Evolutionary conservation across 2,113 vertebrate species (phyloP), one percentile per base, ranked within the genome.

Genomic region (Lanius collurio): DNA sequence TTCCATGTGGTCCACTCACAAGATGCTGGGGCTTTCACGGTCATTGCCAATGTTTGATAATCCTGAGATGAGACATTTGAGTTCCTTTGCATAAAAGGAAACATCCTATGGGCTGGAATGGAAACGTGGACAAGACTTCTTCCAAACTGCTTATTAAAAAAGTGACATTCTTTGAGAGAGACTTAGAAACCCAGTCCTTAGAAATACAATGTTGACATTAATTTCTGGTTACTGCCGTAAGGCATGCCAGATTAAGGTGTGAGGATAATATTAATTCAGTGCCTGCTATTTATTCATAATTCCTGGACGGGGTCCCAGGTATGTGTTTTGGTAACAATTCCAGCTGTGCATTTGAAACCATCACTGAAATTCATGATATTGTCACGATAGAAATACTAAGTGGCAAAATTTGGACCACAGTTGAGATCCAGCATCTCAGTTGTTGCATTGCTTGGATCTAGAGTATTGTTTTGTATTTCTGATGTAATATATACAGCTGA

Each of bases 51-150:
- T 13, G 24, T 33, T 83, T 87, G 55, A 27, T 44, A 80, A 69
- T 3, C 53, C 7, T 33, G 14, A 65, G 33, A 57, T 1, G 11
- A 80, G 42, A 31, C 5, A 31, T 13, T 80, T 65, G 47, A 31
- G 39, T 62, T 65, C 26, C 37, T 44, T 10, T 11, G 19, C 44
- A 64, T 57, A 69, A 81, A 91, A 64, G 2, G 21, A 56, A 73
- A 55, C 26, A 78, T 46, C 30, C 26, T 31, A 1, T 20, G 33
- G 67, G 7, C 27, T 83, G 67, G 57, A 73, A 62, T 9, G 68
- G 18, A 77, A 76, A 20, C 0, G 0, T 28, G 13, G 39, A 27
- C 20, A 65, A 46, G 12, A n/a, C 10, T 52, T 55, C 69, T 70
- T 91, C 50, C 56, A 83, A 87, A 67, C 0, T 42, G 12, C 8